phyloP scores from a whole-genome alignment of 1,140 invertebrate species.

The Macrotrachela quadricornifera region DNA sequence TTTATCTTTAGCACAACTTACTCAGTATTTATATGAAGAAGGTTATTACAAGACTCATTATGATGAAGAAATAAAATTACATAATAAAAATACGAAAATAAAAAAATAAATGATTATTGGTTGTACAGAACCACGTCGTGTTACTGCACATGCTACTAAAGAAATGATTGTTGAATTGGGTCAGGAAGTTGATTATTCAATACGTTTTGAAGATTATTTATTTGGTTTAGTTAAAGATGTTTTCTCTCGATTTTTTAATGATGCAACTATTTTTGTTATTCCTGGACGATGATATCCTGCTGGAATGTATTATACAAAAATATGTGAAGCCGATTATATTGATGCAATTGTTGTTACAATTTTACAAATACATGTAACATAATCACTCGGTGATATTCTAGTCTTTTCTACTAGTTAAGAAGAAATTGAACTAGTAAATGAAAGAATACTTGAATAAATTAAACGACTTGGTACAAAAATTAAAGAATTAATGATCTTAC shows the following conservation, averaged over 20 bases:
- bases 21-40: slow-evolving; percentile 80
- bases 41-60: slow-evolving; percentile 19
- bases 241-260: slow-evolving; percentile 93
- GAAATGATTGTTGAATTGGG: slow-evolving; percentile 49
- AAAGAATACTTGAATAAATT: slow-evolving; percentile 65
- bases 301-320: slow-evolving; percentile 95
- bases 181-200: slow-evolving; percentile 48
- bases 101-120: slow-evolving; percentile 63
- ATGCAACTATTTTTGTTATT: slow-evolving; percentile 90
- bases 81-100: too few species aligned
- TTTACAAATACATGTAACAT: slow-evolving; percentile 80
- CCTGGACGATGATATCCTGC: slow-evolving; percentile 61
- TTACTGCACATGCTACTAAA: slow-evolving; percentile 47
- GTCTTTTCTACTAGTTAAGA: slow-evolving; percentile 84
- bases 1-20: too few species aligned
- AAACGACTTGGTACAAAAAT: slow-evolving; percentile 73
- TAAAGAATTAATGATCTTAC: slow-evolving; percentile 70
- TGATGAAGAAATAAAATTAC: too few species aligned
- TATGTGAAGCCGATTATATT: slow-evolving; percentile 91
- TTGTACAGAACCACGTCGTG: slow-evolving; percentile 51
- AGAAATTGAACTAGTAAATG: slow-evolving; percentile 86
- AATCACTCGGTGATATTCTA: slow-evolving; percentile 76
- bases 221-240: slow-evolving; percentile 98
- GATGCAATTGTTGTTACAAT: slow-evolving; percentile 88
- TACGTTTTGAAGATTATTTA: slow-evolving; percentile 58